Base-by-base conservation (phyloP, 2,113 vertebrate genomes). In the Vulpes lagopus region DNA sequence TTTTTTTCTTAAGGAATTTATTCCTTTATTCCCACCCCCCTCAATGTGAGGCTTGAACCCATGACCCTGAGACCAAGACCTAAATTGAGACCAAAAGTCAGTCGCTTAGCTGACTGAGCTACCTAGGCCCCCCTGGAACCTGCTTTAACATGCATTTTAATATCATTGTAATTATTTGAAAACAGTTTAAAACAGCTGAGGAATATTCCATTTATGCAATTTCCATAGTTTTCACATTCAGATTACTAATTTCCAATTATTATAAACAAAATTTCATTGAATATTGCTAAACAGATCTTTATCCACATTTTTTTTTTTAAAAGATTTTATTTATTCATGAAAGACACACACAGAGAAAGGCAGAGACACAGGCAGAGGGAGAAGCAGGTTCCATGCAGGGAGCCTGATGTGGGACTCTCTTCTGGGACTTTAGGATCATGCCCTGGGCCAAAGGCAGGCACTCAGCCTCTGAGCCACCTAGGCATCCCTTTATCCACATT, bases 141-240 rank as follows among this genome's bases (percentile, higher is more conserved):
- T 76, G 4, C 22, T 74, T 73, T 53, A 93, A 84, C n/a, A 76
- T 76, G 4, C 32, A 93, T 88, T 97, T 86, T 92, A 84, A 43
- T 94, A 53, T 73, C 43, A 49, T 95, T 69, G 59, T 20, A 83
- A 22, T 93, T 93, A 91, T 60, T 95, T 92, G 65, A 95, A 93
- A 97, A 89, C n/a, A 89, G 9, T 91, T 96, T 86, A 57, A 76
- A 94, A 65, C 32, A 69, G 11, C 30, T 94, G 35, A 92, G 25
- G 32, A 87, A 57, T 86, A 51, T 83, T 78, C 60, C 32, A 60
- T 87, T 93, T 93, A 59, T 95, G 22, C 12, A 95, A 12, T 92
- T 91, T 97, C 38, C 32, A 38, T 85, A 89, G 19, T 91, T 14
- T 87, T 85, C n/a, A 93, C 38, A 82, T 89, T 94, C 89, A 97